phyloP scores from a whole-genome alignment of 2,888 invertebrate species.

The Byasa hedistus region DNA sequence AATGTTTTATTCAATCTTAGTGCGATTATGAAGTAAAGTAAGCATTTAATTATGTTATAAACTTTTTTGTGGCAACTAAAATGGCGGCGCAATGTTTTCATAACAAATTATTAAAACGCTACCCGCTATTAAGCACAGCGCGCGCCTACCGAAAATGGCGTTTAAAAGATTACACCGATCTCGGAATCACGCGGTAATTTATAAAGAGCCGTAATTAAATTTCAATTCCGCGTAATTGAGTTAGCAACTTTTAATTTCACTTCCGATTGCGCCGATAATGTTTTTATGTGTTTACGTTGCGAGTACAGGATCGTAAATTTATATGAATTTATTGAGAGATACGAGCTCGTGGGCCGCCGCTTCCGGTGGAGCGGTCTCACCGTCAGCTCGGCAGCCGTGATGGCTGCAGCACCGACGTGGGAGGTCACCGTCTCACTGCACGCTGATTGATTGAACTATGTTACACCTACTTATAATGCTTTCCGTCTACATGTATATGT shows the following conservation, averaged over 20 bases:
- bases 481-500: not conserved
- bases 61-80: too few relatives aligned
- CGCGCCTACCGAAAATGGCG: slow-evolving; percentile 7
- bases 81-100: not conserved
- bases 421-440: slow-evolving; percentile 11
- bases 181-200: slow-evolving; percentile 29
- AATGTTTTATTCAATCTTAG: too few relatives aligned
- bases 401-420: slow-evolving; percentile 9
- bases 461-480: not conserved
- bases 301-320: slow-evolving; percentile 25
- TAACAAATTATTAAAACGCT: not conserved
- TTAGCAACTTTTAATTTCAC: slow-evolving; percentile 29
- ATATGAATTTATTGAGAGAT: slow-evolving; percentile 26
- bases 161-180: slow-evolving; percentile 27
- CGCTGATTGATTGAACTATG: slow-evolving; percentile 20
- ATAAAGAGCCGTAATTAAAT: slow-evolving; percentile 24
- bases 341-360: not conserved
- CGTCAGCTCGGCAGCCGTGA: slow-evolving; percentile 5
- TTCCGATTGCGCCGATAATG: slow-evolving; percentile 20
- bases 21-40: too few relatives aligned
- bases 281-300: slow-evolving; percentile 27
- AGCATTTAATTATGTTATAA: too few relatives aligned
- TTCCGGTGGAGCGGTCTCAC: slow-evolving; percentile 22
- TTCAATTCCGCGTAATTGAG: slow-evolving; percentile 31
- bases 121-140: slow-evolving; percentile 8